Evolutionary conservation across 2,113 vertebrate species (phyloP), one percentile per base, ranked within the genome.

Genomic region (Tetrax tetrax): DNA sequence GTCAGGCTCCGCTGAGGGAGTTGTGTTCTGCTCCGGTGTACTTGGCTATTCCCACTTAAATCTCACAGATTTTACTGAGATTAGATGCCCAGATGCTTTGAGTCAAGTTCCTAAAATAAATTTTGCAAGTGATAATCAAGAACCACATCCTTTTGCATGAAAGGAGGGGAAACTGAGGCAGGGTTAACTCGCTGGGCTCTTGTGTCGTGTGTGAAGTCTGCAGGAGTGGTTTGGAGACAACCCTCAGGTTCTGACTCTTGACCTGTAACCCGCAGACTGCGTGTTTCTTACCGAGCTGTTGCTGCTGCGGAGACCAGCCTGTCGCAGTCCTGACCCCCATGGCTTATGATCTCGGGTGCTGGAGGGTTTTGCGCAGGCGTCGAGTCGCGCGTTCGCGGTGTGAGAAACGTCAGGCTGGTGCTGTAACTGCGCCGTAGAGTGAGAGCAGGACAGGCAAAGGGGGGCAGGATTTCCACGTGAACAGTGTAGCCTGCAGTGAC

Each of bases 131-230:
- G 21, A 43, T 60, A 18, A 57, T 80, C 38, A 45, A 80, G 87
- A 93, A 43, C 83, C 82, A 92, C 87, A 88, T 94, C 90, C 83
- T 94, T 95, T 90, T 63, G 54, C 38, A 7, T 1, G 7, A 33
- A 45, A 57, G 64, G 38, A 63, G 27, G 23, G 25, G 45, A 47
- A 79, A 43, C 33, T 22, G 83, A 76, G 75, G 78, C 14, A 2
- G 22, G 2, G 54, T 15, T 23, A 15, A 11, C 60, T 91, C 2
- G 0, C 48, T 61, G 57, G 35, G 7, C 24, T 29, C 27, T 47
- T 7, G 2, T 35, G 57, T 80, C 59, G 27, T 4, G 0, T 19
- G 2, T 31, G 56, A 63, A 27, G 63, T 12, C 80, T 89, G 51
- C 83, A 47, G 56, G 4, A 28, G 63, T 31, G 65, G 53, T 51